phyloP scores from a whole-genome alignment of 2,888 invertebrate species.

The Dynastes maya region DNA sequence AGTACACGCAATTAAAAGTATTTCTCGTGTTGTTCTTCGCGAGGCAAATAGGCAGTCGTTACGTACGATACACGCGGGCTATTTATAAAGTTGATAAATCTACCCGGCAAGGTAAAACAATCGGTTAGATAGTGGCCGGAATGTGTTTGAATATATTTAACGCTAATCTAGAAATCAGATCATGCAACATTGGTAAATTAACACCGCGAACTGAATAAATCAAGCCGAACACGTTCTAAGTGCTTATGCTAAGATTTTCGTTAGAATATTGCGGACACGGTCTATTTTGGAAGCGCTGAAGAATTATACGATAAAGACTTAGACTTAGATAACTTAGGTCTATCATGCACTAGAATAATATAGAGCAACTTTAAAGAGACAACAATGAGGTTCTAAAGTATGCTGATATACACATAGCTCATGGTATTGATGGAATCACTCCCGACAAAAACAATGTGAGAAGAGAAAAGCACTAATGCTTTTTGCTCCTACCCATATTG shows the following conservation, averaged over 20 bases:
- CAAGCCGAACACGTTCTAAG: not conserved
- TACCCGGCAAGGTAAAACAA: conserved; percentile 16
- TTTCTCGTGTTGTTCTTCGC: not conserved
- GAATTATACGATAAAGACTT: no score
- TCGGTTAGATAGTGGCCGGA: conserved; percentile 22
- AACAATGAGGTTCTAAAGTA: no score
- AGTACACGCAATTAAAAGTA: not conserved
- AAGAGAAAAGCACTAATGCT: no score
- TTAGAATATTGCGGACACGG: not conserved
- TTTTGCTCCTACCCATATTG: no score
- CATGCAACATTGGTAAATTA: conserved; percentile 31
- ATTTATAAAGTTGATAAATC: conserved; percentile 27
- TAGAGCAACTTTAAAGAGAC: no score
- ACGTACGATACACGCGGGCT: not conserved
- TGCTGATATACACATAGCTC: no score
- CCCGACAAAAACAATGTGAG: no score
- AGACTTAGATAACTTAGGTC: no score
- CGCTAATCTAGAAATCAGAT: conserved; percentile 15
- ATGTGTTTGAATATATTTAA: conserved; percentile 24
- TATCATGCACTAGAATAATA: no score
- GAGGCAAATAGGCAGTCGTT: not conserved
- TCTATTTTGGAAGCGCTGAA: not conserved
- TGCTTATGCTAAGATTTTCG: not conserved
- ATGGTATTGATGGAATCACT: no score
- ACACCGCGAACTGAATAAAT: not conserved